Evolutionary conservation across 2,888 invertebrate species (phyloP), one percentile per base, ranked within the genome.

Genomic region (Teleiodes luculella): DNA sequence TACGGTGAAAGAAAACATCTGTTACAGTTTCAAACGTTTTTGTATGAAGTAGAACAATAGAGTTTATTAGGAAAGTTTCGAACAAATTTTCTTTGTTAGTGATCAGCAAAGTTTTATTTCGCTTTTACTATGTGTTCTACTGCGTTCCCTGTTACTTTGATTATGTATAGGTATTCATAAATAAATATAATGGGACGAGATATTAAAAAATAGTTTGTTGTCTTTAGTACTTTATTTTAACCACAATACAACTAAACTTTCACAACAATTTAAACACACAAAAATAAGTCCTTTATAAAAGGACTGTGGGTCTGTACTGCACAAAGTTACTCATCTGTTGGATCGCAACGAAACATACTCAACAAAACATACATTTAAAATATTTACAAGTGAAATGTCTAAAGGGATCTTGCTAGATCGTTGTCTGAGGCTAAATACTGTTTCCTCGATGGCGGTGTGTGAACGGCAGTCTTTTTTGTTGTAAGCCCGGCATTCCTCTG

Each of bases 381-480:
- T 46, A 46, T 46, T 46, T 46, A 46, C 46, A 46, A 16, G 31
- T 43, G 31, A 46, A 31, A 13, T 14, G 30, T 16, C 24, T 43
- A 46, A 46, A 10, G n/a, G 20, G 16, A 46, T 14, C 30, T 16
- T 4, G 5, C 7, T 28, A 28, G 14, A n/a, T 46, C 7, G 14
- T 30, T 14, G n/a, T 5, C 10, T 16, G 1, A 13, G 24, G 41
- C 16, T 46, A 46, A 16, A 46, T 10, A 16, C 3, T 31, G 3
- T 3, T 46, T 2, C 31, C 16, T 14, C 46, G 30, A 4, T 46
- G 14, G 2, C 82, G 69, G 5, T 68, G 67, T 0, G 70, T 69
- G 50, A 66, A 79, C 0, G 80, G 78, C 70, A 74, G 67, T 18
- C 64, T 60, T 24, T 63, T 73, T 10, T 57, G 53, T n/a, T 65